A percentile compares a stretch with the other conserved stretches of the same genome.
phyloP scores from a whole-genome alignment of 2,113 vertebrate species.

The Octodon degus region DNA sequence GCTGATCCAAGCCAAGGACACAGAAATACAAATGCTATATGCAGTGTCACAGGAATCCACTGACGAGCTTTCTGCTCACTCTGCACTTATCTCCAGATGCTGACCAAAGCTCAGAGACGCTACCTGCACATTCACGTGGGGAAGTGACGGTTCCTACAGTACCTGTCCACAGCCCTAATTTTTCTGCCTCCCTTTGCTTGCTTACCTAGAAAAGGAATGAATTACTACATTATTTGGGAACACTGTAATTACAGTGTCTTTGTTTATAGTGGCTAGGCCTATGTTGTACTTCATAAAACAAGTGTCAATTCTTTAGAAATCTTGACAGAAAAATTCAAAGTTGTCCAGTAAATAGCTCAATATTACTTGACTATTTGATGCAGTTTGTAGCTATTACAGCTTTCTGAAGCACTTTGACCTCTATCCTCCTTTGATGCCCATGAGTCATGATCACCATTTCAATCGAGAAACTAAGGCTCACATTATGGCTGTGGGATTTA shows the following conservation, averaged over 20 bases:
- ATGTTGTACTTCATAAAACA: neutral
- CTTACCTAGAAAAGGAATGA: neutral
- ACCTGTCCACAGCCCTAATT: neutral
- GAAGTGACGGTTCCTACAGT: neutral
- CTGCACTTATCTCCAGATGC: neutral
- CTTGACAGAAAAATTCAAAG: conserved; percentile 1
- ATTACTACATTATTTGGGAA: conserved; percentile 1
- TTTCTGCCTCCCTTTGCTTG: neutral
- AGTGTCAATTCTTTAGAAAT: conserved; percentile 9
- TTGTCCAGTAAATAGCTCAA: neutral
- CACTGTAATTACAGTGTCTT: neutral
- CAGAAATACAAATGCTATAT: neutral
- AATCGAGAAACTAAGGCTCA: neutral
- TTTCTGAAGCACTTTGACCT: conserved; percentile 7
- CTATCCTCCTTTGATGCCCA: neutral
- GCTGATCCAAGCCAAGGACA: neutral
- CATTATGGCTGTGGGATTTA: neutral
- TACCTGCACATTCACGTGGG: neutral
- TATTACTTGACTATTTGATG: neutral
- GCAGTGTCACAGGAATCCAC: neutral
- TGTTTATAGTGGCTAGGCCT: neutral
- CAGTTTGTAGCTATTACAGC: neutral
- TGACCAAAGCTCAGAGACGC: neutral
- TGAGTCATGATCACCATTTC: neutral
- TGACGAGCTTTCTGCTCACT: neutral